Conservation (phyloP, 1,140 invertebrate genomes). For the Portunus trituberculatus region DNA sequence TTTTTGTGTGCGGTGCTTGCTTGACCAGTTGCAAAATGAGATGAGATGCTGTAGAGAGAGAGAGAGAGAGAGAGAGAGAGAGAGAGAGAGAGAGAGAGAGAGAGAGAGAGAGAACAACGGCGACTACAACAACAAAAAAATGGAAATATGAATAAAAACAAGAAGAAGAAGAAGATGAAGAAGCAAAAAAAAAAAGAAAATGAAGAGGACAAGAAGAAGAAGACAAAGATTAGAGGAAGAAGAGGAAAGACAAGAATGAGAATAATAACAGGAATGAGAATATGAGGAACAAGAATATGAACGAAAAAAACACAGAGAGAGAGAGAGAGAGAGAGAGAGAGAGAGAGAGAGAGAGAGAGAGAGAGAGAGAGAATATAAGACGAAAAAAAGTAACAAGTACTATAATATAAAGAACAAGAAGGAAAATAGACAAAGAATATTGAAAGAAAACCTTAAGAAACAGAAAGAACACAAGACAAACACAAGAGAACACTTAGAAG, state of each 20-base stretch:
- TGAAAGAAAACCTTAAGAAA: too few relatives aligned
- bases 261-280: not conserved
- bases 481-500: not conserved
- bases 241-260: not conserved
- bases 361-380: not conserved
- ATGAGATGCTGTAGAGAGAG: not conserved
- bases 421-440: too few relatives aligned
- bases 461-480: too few relatives aligned
- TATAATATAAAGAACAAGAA: too few relatives aligned
- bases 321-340: conserved; percentile 46
- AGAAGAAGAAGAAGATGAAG: not conserved
- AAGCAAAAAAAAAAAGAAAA: not conserved
- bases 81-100: not conserved
- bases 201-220: not conserved
- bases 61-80: conserved; percentile 1
- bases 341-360: conserved; percentile 46
- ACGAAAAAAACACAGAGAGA: too few relatives aligned
- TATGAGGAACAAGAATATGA: too few relatives aligned
- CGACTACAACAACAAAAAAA: too few relatives aligned
- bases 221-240: not conserved
- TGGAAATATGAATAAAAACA: not conserved
- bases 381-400: not conserved
- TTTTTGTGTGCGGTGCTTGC: not conserved
- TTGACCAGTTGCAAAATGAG: not conserved
- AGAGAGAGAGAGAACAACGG: not conserved